phyloP scores from a whole-genome alignment of 1,140 invertebrate species.

The Drosophila quadrilineata region DNA sequence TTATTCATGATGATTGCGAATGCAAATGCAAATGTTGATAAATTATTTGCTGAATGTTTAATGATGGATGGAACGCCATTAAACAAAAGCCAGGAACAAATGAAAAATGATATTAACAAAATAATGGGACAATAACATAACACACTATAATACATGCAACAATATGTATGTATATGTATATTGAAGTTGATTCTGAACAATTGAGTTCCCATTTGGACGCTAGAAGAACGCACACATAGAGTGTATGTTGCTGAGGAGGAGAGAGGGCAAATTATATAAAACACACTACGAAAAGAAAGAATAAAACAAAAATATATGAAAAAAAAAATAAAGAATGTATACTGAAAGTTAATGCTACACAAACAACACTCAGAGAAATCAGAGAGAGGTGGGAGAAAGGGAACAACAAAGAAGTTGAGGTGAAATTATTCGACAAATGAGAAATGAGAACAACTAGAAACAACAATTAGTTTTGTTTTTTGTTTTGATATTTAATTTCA shows the following conservation, averaged over 20 bases:
- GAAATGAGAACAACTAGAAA: conserved; percentile 69
- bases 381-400: background rate
- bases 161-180: conserved; percentile 3
- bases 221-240: conserved; percentile 16
- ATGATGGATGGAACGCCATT: conserved; percentile 44
- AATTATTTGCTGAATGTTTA: conserved; percentile 36
- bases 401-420: conserved; percentile 22
- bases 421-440: conserved; percentile 40
- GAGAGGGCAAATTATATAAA: conserved; percentile 3
- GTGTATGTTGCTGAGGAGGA: background rate
- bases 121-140: background rate
- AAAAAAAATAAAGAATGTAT: conserved; percentile 19
- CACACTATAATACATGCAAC: conserved; percentile 28
- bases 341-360: conserved; percentile 47
- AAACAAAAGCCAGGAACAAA: conserved; percentile 7
- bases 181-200: background rate
- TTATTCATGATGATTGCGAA: conserved; percentile 41
- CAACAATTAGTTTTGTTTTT: conserved; percentile 63
- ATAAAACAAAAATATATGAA: conserved; percentile 5
- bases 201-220: background rate
- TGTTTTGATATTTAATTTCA: no score
- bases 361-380: conserved; percentile 59
- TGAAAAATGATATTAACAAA: conserved; percentile 12
- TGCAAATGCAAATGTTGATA: conserved; percentile 33
- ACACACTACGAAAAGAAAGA: conserved; percentile 16